Evolutionary conservation across 2,888 invertebrate genomes (phyloP).

Genomic region (Bedellia somnulentella): DNA sequence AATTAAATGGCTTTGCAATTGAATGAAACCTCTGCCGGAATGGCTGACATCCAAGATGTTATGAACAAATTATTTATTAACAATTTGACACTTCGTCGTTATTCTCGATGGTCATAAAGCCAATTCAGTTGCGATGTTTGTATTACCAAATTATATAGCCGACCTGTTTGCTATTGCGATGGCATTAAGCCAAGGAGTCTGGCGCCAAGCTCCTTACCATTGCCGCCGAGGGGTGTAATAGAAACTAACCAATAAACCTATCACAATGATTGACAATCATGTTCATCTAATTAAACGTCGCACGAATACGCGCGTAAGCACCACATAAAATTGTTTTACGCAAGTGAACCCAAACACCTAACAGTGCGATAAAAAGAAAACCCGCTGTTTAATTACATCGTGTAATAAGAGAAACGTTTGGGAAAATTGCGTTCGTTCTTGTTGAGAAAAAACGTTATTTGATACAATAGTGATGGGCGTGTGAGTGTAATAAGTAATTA

Average conservation of each 20-base stretch:
- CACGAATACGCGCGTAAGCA: no score
- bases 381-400: no score
- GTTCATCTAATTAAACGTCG: no score
- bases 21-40: no score
- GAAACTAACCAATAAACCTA: slow-evolving; percentile 36
- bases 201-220: slow-evolving; percentile 43
- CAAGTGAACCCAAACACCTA: no score
- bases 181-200: slow-evolving; percentile 44
- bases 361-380: no score
- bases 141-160: slow-evolving; percentile 32
- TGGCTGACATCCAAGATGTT: no score
- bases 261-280: slow-evolving; percentile 36
- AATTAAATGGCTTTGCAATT: no score
- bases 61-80: neutral
- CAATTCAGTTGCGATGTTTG: slow-evolving; percentile 17
- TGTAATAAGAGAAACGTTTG: neutral
- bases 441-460: neutral
- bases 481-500: slow-evolving; percentile 24
- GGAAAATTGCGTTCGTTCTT: neutral
- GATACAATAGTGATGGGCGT: slow-evolving; percentile 38
- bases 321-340: no score
- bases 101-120: slow-evolving; percentile 20
- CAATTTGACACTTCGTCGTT: neutral
- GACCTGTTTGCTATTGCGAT: slow-evolving; percentile 26
- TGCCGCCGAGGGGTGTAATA: slow-evolving; percentile 35